phyloP scores from a whole-genome alignment of 2,797 vertebrate species.

The Aeoliscus strigatus region DNA sequence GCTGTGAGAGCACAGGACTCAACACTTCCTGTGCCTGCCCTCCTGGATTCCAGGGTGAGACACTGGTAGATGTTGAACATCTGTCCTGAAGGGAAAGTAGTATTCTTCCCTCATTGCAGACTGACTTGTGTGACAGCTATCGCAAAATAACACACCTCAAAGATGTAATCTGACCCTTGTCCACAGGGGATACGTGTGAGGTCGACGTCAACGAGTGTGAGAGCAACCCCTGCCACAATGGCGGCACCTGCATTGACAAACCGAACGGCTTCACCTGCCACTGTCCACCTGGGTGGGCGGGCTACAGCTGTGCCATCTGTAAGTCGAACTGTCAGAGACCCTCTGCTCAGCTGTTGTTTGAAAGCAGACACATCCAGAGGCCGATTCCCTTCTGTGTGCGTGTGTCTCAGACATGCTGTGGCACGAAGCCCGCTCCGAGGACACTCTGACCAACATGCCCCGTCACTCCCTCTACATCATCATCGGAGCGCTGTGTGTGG shows the following conservation, averaged over 20 bases:
- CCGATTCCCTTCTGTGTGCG: slow-evolving; percentile 13
- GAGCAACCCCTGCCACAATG: slow-evolving; percentile 91
- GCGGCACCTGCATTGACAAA: slow-evolving; percentile 92
- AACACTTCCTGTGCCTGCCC: slow-evolving; percentile 86
- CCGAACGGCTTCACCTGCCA: slow-evolving; percentile 90
- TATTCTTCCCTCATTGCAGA: too few relatives aligned
- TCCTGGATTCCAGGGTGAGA: slow-evolving; percentile 86
- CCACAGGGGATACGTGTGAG: slow-evolving; percentile 86
- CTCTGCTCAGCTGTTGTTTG: slow-evolving; percentile 11
- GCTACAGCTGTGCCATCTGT: slow-evolving; percentile 95
- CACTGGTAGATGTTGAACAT: not conserved
- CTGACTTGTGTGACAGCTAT: too few relatives aligned
- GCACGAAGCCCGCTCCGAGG: slow-evolving; percentile 89
- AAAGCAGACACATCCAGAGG: slow-evolving; percentile 1
- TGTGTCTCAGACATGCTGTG: slow-evolving; percentile 85
- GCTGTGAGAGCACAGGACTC: slow-evolving; percentile 82
- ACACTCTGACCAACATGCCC: slow-evolving; percentile 93
- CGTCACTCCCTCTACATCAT: slow-evolving; percentile 98
- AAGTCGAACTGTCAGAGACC: slow-evolving; percentile 66
- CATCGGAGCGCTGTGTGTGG: slow-evolving; percentile 94
- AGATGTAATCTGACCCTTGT: slow-evolving; percentile 10
- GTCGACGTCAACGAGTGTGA: slow-evolving; percentile 90
- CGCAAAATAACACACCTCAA: too few relatives aligned
- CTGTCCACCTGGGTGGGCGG: slow-evolving; percentile 93
- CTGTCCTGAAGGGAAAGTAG: too few relatives aligned